A percentile compares a stretch with the other conserved stretches of the same genome.
Conservation (phyloP, 2,888 invertebrate species). For the Xestia ashworthii region DNA sequence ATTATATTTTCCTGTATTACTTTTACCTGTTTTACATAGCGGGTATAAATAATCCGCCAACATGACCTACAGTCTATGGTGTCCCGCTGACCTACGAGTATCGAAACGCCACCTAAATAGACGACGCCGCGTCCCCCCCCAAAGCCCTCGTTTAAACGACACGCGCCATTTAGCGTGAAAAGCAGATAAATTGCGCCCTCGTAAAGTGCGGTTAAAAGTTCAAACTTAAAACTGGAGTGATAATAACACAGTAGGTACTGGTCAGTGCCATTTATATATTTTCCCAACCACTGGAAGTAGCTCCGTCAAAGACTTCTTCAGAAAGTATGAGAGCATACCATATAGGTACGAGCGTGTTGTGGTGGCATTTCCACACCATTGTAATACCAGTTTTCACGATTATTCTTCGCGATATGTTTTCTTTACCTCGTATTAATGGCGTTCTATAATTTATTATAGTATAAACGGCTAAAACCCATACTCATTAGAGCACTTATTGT, state of each 20-base stretch:
- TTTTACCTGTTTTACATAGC: neutral
- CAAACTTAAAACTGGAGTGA: neutral
- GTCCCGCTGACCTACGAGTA: conserved; percentile 12
- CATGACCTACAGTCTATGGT: neutral
- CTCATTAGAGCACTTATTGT: too few species aligned
- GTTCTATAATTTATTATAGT: too few species aligned
- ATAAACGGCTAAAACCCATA: too few species aligned
- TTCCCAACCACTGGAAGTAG: neutral
- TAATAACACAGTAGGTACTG: neutral
- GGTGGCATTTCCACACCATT: neutral
- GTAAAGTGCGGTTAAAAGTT: conserved; percentile 14
- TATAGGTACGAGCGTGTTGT: too few species aligned
- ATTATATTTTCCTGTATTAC: neutral
- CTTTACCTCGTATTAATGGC: too few species aligned
- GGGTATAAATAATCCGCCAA: neutral
- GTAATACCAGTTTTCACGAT: neutral
- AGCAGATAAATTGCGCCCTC: conserved; percentile 29
- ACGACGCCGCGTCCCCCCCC: conserved; percentile 19
- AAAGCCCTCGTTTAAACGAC: conserved; percentile 22
- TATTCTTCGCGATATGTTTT: too few species aligned
- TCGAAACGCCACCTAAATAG: conserved; percentile 30
- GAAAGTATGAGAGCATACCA: neutral
- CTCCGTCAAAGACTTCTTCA: neutral
- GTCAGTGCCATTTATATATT: neutral
- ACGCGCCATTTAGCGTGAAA: conserved; percentile 48